Conservation (phyloP, 2,113 vertebrate genomes). For the Haplochromis burtoni region DNA sequence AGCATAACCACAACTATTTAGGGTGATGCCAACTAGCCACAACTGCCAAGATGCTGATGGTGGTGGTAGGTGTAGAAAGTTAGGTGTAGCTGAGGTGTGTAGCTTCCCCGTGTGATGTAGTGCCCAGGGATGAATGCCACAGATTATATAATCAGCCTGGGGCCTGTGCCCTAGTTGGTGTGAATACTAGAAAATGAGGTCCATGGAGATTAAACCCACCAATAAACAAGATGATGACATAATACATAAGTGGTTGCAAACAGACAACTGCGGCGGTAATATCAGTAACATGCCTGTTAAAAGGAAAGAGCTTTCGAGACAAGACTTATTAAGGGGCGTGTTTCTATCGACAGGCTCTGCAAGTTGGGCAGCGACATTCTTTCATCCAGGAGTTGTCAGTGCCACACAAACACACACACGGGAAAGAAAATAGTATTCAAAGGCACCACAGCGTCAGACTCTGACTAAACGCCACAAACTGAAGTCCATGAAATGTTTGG, state of each 20-base stretch:
- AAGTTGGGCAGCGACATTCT: neutral
- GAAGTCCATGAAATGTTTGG: neutral
- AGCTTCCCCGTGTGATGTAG: slow-evolving; percentile 2
- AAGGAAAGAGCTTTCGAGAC: neutral
- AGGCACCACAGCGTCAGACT: neutral
- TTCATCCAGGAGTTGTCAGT: neutral
- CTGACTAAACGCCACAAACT: neutral
- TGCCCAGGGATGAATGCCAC: slow-evolving; percentile 32
- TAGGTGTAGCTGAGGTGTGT: neutral
- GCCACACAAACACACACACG: neutral
- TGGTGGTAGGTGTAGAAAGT: neutral
- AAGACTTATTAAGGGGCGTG: neutral
- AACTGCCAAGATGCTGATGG: neutral
- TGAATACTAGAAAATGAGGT: slow-evolving; percentile 31
- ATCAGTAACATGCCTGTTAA: neutral
- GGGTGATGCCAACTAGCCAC: neutral
- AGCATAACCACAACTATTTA: slow-evolving; percentile 8
- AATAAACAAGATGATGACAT: slow-evolving; percentile 8
- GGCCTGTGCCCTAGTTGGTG: slow-evolving; percentile 43
- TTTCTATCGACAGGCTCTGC: neutral
- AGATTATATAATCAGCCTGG: slow-evolving; percentile 43
- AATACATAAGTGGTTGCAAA: slow-evolving; percentile 1
- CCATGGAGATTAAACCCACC: slow-evolving; percentile 13
- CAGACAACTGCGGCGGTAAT: neutral
- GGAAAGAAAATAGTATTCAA: neutral